Evolutionary conservation across 1,140 invertebrate genomes (phyloP), one percentile per base, ranked within the genome.

Genomic region (Cephus cinctus): DNA sequence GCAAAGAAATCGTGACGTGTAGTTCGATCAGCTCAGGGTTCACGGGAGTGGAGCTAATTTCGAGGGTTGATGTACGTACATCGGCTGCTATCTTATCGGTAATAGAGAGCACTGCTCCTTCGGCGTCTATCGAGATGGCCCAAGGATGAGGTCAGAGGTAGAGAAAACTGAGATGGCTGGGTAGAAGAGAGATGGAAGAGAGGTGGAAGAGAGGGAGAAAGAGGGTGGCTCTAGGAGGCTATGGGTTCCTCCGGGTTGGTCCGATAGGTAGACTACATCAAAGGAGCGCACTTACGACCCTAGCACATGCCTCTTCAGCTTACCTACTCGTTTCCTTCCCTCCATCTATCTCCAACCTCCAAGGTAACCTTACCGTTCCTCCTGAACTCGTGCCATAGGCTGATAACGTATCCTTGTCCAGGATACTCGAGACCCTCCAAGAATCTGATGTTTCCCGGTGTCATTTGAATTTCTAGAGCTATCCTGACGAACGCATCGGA

Each of bases 31-130:
- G n/a, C n/a, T n/a, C n/a, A n/a, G n/a, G n/a, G n/a, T n/a, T n/a
- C n/a, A n/a, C n/a, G n/a, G n/a, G n/a, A n/a, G n/a, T n/a, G n/a
- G n/a, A n/a, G n/a, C n/a, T n/a, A n/a, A n/a, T n/a, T n/a, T n/a
- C n/a, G n/a, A n/a, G n/a, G n/a, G n/a, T n/a, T n/a, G n/a, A n/a
- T n/a, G n/a, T n/a, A n/a, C n/a, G n/a, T n/a, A n/a, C n/a, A n/a
- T n/a, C 30, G 56, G 55, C 59, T 43, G 19, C 50, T 56, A 55
- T 59, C 56, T 56, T 50, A 53, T 59, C 53, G 43, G 31, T 44
- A 56, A 56, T 44, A n/a, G 40, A 46, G 48, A n/a, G n/a, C n/a
- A n/a, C 25, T 38, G 34, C 49, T 56, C 43, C 34, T 59, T 52
- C 30, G n/a, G n/a, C n/a, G n/a, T n/a, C n/a, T n/a, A n/a, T 41